phyloP scores from a whole-genome alignment of 2,113 vertebrate species.

The Pterocles orientalis region DNA sequence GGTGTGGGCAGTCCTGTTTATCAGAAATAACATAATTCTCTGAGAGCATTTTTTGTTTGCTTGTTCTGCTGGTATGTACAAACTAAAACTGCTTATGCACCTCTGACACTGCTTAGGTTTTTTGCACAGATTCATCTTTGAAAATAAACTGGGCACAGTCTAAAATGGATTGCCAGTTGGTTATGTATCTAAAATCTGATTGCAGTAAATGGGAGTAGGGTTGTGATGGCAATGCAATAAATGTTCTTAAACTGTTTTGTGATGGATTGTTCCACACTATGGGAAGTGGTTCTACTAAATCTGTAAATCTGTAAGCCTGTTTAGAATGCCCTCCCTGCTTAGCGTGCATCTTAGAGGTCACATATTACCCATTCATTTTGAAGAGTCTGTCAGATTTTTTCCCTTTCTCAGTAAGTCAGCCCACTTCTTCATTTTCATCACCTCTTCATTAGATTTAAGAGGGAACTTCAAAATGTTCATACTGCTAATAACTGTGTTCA shows the following conservation, averaged over 20 bases:
- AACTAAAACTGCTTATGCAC: slow-evolving; percentile 8
- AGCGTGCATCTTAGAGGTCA: slow-evolving; percentile 1
- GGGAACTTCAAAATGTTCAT: not conserved
- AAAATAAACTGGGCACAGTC: not conserved
- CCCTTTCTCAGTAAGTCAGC: not conserved
- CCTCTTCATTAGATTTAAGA: not conserved
- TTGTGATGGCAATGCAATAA: slow-evolving; percentile 42
- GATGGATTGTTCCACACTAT: slow-evolving; percentile 14
- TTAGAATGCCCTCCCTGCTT: not conserved
- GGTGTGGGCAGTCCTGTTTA: not conserved
- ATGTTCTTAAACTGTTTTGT: slow-evolving; percentile 32
- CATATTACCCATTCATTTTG: not conserved
- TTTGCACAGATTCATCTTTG: not conserved
- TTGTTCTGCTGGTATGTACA: not conserved
- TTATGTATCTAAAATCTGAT: slow-evolving; percentile 54
- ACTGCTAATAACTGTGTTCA: not conserved
- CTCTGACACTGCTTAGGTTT: not conserved
- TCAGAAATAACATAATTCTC: slow-evolving; percentile 21
- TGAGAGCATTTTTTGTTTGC: not conserved
- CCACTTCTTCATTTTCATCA: not conserved
- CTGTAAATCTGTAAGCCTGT: slow-evolving; percentile 19
- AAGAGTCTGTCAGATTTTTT: not conserved
- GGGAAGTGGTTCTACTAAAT: slow-evolving; percentile 36
- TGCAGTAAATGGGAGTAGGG: slow-evolving; percentile 28
- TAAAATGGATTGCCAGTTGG: slow-evolving; percentile 20